phyloP scores from a whole-genome alignment of 2,113 vertebrate genomes.

The Anser brachyrhynchus region DNA sequence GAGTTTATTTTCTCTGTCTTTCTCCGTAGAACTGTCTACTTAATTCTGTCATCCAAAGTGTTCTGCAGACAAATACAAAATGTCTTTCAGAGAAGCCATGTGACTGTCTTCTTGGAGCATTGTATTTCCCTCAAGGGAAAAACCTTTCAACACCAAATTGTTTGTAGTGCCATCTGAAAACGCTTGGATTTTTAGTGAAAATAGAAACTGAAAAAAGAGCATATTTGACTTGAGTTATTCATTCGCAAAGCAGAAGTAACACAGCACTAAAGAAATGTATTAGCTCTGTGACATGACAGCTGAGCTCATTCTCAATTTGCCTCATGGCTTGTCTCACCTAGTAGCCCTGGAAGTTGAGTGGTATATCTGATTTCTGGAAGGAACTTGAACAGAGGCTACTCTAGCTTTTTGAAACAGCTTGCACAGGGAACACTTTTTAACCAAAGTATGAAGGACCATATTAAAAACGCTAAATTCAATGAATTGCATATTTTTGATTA shows the following conservation, averaged over 20 bases:
- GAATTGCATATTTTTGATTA: not conserved
- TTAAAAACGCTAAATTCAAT: not conserved
- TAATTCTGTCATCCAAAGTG: constrained; percentile 8
- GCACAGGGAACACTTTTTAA: not conserved
- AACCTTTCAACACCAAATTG: constrained; percentile 11
- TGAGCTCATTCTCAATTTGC: not conserved
- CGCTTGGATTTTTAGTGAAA: constrained; percentile 25
- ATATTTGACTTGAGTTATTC: not conserved
- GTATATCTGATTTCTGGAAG: not conserved
- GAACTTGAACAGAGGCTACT: not conserved
- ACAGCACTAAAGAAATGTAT: fast-evolving
- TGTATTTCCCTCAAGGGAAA: constrained; percentile 17
- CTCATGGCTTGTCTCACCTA: not conserved
- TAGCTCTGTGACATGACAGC: not conserved
- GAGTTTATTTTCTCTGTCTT: not conserved
- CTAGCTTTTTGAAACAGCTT: not conserved
- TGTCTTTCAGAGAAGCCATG: constrained; percentile 18
- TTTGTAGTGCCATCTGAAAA: constrained; percentile 29
- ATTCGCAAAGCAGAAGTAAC: not conserved
- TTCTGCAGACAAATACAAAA: constrained; percentile 8
- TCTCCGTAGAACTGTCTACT: not conserved
- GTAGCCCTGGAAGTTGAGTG: not conserved
- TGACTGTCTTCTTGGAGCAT: not conserved
- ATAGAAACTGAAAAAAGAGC: not conserved
- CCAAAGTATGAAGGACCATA: not conserved